Base-by-base conservation (phyloP, 2,113 vertebrate genomes). In the Peromyscus polionotus region DNA sequence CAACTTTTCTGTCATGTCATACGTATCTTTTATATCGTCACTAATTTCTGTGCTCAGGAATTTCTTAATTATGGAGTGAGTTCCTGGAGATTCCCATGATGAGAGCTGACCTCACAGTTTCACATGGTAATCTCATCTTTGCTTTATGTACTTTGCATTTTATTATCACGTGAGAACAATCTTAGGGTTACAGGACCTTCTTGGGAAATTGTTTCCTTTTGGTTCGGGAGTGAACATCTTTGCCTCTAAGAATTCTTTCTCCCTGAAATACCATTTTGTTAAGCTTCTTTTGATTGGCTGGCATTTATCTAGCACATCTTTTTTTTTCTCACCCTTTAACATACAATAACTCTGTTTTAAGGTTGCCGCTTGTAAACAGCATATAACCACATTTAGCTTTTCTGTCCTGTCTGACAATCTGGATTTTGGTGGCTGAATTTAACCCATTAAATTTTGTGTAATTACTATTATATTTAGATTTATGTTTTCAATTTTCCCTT, bases 91-190 rank as follows among this genome's bases (percentile, higher is more conserved):
- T 73, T 75, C 79, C 72, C 48, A 19, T 75, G 63, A 67, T 57
- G 85, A 75, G 57, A 33, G 57, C 20, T 80, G 91, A 65, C 90
- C 75, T 96, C 61, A 91, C 11, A 57, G 20, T 86, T 93, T 92
- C 59, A 31, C 45, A 22, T 19, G 86, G 26, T 28, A 77, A 57
- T 77, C 94, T n/a, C 26, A 17, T 93, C 86, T 97, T 83, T 91
- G 68, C 73, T 95, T 92, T 92, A 88, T 26, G 22, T 77, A 81
- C 92, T 92, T 95, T 94, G n/a, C 42, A 16, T 81, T 97, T 86
- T 81, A 80, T 87, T 90, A 84, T 70, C 20, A 85, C 59, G 19
- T 88, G 16, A n/a, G 51, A 93, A 61, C 48, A 59, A 20, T 76
- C 31, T 88, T 76, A 61, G 93, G 48, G 80, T 67, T 77, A 39